Percentiles rank a stretch among this genome's conserved stretches.
phyloP scores from a whole-genome alignment of 2,113 vertebrate species.

The Grantiella picta region DNA sequence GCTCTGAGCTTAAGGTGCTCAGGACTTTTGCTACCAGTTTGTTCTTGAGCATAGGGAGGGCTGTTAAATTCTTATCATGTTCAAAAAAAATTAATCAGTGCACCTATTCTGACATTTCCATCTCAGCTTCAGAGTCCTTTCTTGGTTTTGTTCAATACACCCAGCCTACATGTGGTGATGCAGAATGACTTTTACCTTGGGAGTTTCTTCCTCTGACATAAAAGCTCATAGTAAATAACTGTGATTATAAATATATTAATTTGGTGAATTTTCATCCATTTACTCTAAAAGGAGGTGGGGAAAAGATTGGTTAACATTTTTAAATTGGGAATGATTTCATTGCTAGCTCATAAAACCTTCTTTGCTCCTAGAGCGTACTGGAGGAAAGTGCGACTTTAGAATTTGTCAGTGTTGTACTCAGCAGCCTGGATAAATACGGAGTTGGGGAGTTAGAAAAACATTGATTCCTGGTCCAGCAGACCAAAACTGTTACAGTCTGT shows the following conservation, averaged over 20 bases:
- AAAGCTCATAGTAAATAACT: neutral
- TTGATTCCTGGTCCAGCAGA: conserved; percentile 52
- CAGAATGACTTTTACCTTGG: neutral
- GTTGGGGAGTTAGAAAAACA: conserved; percentile 55
- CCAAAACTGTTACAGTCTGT: conserved; percentile 49
- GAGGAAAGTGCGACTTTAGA: neutral
- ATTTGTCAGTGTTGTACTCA: neutral
- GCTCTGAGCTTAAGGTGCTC: neutral
- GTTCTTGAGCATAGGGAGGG: neutral
- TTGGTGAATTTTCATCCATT: neutral
- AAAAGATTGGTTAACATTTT: neutral
- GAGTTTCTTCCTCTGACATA: neutral
- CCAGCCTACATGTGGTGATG: neutral
- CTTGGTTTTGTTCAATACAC: neutral
- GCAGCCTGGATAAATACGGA: conserved; percentile 39
- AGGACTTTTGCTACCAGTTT: neutral
- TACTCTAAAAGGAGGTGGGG: neutral
- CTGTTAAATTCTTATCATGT: neutral
- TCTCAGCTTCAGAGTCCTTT: neutral
- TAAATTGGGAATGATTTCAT: neutral
- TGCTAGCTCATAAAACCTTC: neutral
- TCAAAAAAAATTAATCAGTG: neutral
- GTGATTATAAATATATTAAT: neutral
- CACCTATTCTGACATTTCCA: neutral
- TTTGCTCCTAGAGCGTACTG: neutral